Percentiles rank a stretch among this genome's conserved stretches.
Evolutionary conservation across 2,888 invertebrate species (phyloP).

Genomic region (Tiliacea aurago): DNA sequence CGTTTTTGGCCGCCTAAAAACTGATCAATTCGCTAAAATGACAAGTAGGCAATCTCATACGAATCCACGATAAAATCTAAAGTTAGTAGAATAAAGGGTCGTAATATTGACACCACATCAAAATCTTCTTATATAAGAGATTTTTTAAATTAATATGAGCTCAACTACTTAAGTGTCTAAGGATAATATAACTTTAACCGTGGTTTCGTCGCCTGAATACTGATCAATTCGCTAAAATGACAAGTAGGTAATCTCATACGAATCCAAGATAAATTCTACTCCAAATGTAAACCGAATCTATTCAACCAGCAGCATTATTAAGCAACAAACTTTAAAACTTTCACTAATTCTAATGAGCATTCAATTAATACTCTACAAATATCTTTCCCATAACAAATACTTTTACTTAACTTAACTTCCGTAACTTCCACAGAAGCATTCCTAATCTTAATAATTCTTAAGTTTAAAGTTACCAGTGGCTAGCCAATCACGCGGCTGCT

Average conservation of each 20-base stretch:
- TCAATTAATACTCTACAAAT: constrained; percentile 6
- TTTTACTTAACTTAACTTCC: constrained; percentile 12
- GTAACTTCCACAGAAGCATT: constrained; percentile 37
- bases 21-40: not conserved
- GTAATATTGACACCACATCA: not conserved
- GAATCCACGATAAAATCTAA: not conserved
- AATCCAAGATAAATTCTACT: not conserved
- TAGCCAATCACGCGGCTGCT: constrained; percentile 43
- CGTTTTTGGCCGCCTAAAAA: not conserved
- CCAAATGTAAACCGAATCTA: not conserved
- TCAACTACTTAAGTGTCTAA: not conserved
- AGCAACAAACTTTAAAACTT: constrained; percentile 12
- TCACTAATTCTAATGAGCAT: constrained; percentile 34
- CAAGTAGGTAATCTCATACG: not conserved
- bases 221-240: not conserved
- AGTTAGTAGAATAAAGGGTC: not conserved
- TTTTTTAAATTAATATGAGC: not conserved
- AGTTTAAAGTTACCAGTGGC: constrained; percentile 31
- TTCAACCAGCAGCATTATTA: not conserved
- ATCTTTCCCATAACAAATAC: constrained; percentile 25
- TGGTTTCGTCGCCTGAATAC: not conserved
- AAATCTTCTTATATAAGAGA: not conserved
- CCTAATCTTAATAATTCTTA: constrained; percentile 36
- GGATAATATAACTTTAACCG: not conserved
- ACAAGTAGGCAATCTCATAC: not conserved